Conservation (phyloP, 2,888 invertebrate species). For the Xestia sexstrigata region DNA sequence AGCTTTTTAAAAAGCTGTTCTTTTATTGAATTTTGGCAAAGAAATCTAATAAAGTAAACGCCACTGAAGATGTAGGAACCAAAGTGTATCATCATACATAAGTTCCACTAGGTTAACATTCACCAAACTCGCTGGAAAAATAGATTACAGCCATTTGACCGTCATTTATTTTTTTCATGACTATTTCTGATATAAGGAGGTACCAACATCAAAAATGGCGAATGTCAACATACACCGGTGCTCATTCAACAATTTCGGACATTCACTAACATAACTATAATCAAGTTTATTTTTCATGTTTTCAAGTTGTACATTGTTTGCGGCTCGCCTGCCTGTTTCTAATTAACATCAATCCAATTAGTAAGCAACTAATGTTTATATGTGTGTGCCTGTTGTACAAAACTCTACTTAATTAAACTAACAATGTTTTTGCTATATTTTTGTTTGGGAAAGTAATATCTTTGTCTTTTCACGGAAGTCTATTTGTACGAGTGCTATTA, state of each 20-base stretch:
- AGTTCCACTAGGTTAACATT: no score
- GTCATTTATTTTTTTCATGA: not conserved
- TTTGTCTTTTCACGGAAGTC: constrained; percentile 19
- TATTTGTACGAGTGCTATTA: constrained; percentile 13
- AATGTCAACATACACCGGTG: not conserved
- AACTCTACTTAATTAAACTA: constrained; percentile 39
- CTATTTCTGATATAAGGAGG: not conserved
- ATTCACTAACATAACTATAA: not conserved
- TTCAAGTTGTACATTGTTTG: constrained; percentile 16
- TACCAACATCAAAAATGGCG: not conserved
- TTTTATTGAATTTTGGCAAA: not conserved
- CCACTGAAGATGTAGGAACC: no score
- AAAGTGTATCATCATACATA: no score
- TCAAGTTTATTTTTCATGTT: constrained; percentile 1
- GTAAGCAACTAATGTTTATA: constrained; percentile 20
- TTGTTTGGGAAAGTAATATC: constrained; percentile 16
- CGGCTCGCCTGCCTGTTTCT: constrained; percentile 23
- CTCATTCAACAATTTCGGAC: not conserved
- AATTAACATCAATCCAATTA: constrained; percentile 61
- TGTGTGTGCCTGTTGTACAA: constrained; percentile 28
- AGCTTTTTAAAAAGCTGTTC: not conserved
- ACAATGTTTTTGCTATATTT: constrained; percentile 31
- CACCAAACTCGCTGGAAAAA: no score
- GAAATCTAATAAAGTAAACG: no score
- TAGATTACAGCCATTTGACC: no score